A percentile compares a stretch with the other conserved stretches of the same genome.
These are phyloP conservation scores for Chlorops oryzae DNA, from an alignment of 1,140 invertebrate species.

Conservation along the genomic window DNA sequence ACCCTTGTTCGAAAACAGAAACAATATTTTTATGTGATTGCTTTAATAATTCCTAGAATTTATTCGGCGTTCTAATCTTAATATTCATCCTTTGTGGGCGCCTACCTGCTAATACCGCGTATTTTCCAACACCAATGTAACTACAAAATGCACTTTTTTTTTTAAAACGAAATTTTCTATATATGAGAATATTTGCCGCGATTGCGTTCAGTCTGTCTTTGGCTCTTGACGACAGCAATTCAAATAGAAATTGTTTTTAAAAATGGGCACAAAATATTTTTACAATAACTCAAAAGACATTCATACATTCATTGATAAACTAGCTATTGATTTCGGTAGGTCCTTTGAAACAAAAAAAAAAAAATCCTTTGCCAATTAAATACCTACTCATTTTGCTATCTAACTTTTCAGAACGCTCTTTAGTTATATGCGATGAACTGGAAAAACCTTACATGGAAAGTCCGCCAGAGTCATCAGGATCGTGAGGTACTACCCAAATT, in stretches of 20 bases:
- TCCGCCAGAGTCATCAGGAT: constrained; percentile 55
- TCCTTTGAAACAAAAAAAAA: not conserved
- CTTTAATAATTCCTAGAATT: no score
- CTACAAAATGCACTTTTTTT: not conserved
- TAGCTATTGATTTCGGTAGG: constrained; percentile 34
- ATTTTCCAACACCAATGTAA: not conserved
- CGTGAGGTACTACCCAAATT: constrained; percentile 67
- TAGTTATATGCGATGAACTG: constrained; percentile 33
- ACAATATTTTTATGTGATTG: no score
- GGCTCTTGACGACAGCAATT: no score
- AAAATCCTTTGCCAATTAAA: not conserved
- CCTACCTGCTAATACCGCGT: not conserved
- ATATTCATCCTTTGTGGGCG: no score
- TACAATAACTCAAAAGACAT: constrained; percentile 42
- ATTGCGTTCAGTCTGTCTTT: no score
- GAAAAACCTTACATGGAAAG: constrained; percentile 34
- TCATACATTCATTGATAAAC: constrained; percentile 44
- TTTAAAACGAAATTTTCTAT: not conserved
- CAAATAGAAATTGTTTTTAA: constrained; percentile 4
- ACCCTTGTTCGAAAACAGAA: no score
- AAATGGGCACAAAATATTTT: constrained; percentile 37
- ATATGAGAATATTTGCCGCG: no score
- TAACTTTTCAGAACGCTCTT: constrained; percentile 35
- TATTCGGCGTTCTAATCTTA: no score
- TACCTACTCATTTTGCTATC: constrained; percentile 1